phyloP scores from a whole-genome alignment of 2,888 invertebrate species.

The Hesperia comma region DNA sequence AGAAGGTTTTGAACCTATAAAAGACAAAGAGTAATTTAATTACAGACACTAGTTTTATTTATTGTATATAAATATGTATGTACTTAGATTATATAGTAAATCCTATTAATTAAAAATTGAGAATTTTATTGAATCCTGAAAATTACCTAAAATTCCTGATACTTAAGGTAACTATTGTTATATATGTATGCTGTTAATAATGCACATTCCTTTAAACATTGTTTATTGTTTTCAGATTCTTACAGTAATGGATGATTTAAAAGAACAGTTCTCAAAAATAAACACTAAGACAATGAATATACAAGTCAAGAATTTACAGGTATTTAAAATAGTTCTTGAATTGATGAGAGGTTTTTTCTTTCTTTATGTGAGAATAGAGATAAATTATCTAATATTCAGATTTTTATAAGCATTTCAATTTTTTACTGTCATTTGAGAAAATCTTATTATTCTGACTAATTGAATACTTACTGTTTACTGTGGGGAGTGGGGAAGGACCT shows the following conservation, averaged over 20 bases:
- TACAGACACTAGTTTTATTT: conserved; percentile 40
- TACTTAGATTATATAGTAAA: conserved; percentile 74
- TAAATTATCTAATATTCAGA: neutral
- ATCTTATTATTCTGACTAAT: too few species aligned
- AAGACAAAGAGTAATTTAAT: conserved; percentile 66
- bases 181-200: conserved; percentile 42
- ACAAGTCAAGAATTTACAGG: conserved; percentile 59
- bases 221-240: conserved; percentile 20
- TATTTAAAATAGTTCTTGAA: conserved; percentile 42
- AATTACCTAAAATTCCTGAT: conserved; percentile 43
- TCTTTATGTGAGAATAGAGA: too few species aligned
- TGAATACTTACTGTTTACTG: too few species aligned
- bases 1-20: conserved; percentile 92
- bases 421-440: too few species aligned
- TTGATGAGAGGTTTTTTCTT: too few species aligned
- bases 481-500: too few species aligned
- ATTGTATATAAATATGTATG: conserved; percentile 62
- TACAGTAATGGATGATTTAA: conserved; percentile 36
- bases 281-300: conserved; percentile 51
- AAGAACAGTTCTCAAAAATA: conserved; percentile 44
- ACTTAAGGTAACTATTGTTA: conserved; percentile 40
- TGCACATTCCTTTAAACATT: conserved; percentile 54
- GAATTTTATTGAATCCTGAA: conserved; percentile 44
- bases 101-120: conserved; percentile 53
- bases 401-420: too few species aligned